Evolutionary conservation across 2,113 vertebrate genomes (phyloP).

Genomic region (Limanda limanda): DNA sequence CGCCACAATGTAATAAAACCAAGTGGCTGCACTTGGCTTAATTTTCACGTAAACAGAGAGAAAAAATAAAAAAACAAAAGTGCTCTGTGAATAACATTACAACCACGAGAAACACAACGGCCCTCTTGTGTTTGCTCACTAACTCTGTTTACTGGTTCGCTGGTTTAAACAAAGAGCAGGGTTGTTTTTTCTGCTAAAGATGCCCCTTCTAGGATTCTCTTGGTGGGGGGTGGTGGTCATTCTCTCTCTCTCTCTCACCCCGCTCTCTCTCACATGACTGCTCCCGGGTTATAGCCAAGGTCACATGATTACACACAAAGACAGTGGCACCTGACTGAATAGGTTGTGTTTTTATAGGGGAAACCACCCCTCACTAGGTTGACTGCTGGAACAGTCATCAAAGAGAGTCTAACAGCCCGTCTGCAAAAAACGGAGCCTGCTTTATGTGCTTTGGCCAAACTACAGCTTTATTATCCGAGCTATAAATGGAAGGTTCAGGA

Average conservation of each 20-base stretch:
- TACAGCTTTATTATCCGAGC: conserved; percentile 50
- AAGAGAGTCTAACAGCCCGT: conserved; percentile 50
- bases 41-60: background rate
- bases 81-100: background rate
- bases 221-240: background rate
- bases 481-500: conserved; percentile 59
- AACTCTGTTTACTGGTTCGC: conserved; percentile 42
- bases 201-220: conserved; percentile 44
- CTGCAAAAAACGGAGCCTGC: conserved; percentile 20
- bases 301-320: conserved; percentile 61
- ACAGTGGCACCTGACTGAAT: conserved; percentile 60
- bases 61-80: background rate
- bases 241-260: conserved; percentile 8
- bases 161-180: conserved; percentile 32
- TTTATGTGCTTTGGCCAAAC: conserved; percentile 31
- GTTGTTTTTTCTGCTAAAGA: conserved; percentile 41
- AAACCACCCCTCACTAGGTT: conserved; percentile 43
- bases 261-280: conserved; percentile 56
- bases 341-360: background rate
- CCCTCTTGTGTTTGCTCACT: conserved; percentile 34
- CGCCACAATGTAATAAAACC: background rate
- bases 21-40: background rate
- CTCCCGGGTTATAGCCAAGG: conserved; percentile 28
- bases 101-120: conserved; percentile 21
- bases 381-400: conserved; percentile 63